Base-by-base conservation (phyloP, 2,797 vertebrate genomes). In the Epinephelus malabaricus region DNA sequence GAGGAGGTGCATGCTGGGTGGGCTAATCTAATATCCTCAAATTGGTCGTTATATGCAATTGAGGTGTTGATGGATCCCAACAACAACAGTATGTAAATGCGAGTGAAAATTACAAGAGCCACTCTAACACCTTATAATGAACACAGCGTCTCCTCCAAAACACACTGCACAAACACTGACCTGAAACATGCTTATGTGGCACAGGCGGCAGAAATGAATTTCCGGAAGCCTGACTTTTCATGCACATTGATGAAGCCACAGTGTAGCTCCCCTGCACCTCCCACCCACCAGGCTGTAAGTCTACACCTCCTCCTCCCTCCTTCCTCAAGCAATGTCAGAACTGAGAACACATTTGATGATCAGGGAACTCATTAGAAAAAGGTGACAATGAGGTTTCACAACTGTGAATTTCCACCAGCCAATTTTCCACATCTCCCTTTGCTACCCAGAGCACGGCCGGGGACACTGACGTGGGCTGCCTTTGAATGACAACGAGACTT, bases 321-420 rank as follows among this genome's bases (percentile, higher is more conserved):
- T 83, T 92, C 79, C 82, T 86, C 50, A 63, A 80, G 80, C 92
- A 88, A 83, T 84, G 86, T 92, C 86, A 88, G 84, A 93, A 88
- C 90, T 81, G 89, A 89, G 76, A 92, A 89, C 80, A 85, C 91
- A 85, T 90, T 76, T 89, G 91, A 89, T 71, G 88, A 93, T 89
- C 88, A 59, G 92, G 92, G 92, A 94, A 92, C 90, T 96, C 93
- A 95, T 95, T 95, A 95, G 92, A 95, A 95, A 96, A 96, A 96
- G 95, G 95, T 96, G 96, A 94, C 95, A 95, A 96, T 96, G 94
- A 96, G 95, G 92, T 96, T 96, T 95, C 88, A 81, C 90, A 85
- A 89, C 91, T 91, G 84, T 67, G 92, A 89, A 90, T 88, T 91
- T 93, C 83, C 88, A 90, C 77, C 78, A 89, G 71, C 71, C 86